Base-by-base conservation (phyloP, 2,113 vertebrate species). In the Prunella fulvescens region DNA sequence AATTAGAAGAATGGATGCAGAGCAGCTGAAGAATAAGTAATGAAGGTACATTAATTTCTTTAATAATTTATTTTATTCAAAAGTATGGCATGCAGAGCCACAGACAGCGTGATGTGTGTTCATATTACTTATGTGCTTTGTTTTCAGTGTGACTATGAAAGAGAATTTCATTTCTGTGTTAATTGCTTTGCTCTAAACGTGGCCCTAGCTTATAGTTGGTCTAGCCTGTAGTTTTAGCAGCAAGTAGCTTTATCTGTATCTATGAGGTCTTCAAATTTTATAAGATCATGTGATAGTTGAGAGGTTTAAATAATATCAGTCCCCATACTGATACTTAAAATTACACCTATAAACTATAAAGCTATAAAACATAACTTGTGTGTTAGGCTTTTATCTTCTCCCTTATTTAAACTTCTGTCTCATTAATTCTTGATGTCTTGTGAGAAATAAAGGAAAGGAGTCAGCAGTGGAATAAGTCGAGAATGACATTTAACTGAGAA, bases 1-100 rank as follows among this genome's bases (percentile, higher is more conserved):
- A 95, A 97, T 91, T 82, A 86, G 57, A 80, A 87, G 71, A 91
- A 94, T 83, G 73, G 74, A 86, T 95, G 84, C 73, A 50, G 58
- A 90, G 74, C 62, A 85, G 57, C 54, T 88, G 84, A 95, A 93
- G 91, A 92, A 87, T 93, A 94, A 91, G 79, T 94, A 94, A 96
- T 77, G 83, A 80, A 62, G 39, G 35, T 90, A 73, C 84, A 88
- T 73, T 83, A 50, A 65, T 95, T 82, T 91, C 48, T 95, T 92
- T 61, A 91, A 90, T 81, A 57, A 90, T 91, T 92, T 86, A 87
- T 79, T 96, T 94, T 23, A 69, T 93, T 95, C 45, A 79, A 64
- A 91, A 94, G 66, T 77, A 57, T 12, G 35, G 56, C 56, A 77
- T 50, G 37, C 71, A 53, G 79, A 87, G 81, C 58, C 64, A 84